Evolutionary conservation across 1,140 invertebrate genomes (phyloP).

Genomic region (Drosophila chauvacae): DNA sequence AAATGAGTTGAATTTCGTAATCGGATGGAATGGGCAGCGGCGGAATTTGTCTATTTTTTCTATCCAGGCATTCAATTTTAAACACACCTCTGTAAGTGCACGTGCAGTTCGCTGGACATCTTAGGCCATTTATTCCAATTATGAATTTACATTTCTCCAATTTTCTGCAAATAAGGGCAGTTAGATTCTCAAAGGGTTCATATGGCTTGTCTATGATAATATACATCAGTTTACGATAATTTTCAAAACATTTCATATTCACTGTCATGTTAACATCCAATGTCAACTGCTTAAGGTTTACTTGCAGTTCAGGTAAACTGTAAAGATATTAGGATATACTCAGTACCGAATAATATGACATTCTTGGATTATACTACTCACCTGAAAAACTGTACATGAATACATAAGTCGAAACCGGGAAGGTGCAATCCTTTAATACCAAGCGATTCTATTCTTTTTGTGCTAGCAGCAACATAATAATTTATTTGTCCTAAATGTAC

Average conservation of each 20-base stretch:
- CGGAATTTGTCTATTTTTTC: neutral
- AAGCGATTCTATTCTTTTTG: neutral
- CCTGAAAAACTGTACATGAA: neutral
- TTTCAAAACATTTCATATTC: neutral
- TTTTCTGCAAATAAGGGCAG: neutral
- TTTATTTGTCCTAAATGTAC: neutral
- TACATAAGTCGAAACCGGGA: neutral
- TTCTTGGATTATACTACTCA: too few species aligned
- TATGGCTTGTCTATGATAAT: neutral
- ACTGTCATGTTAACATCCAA: neutral
- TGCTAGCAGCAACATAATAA: neutral
- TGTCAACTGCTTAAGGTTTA: neutral
- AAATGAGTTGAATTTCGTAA: too few species aligned
- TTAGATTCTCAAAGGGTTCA: neutral
- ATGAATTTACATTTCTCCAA: neutral
- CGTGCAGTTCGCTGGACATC: neutral
- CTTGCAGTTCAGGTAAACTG: neutral
- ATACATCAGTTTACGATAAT: neutral
- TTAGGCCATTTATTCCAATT: neutral
- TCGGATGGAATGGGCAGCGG: neutral
- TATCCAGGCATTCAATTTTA: too few species aligned
- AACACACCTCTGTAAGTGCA: neutral
- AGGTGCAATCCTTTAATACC: neutral
- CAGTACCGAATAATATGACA: too few species aligned
- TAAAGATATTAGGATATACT: too few species aligned